Conservation (phyloP, 2,888 invertebrate species). For the Galerucella calmariensis region DNA sequence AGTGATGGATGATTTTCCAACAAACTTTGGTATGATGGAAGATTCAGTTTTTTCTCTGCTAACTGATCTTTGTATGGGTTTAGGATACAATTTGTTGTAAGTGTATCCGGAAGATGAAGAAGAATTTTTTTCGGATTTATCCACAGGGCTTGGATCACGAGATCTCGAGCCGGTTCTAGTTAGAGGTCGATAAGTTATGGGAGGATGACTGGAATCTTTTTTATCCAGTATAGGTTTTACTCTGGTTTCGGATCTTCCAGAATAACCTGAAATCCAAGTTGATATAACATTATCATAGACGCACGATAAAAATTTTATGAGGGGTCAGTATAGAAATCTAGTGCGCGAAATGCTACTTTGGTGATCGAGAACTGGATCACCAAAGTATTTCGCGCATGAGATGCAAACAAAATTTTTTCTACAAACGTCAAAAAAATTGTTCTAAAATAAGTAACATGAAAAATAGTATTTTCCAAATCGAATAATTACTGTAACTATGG, state of each 20-base stretch:
- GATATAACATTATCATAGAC: too few relatives aligned
- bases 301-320: too few relatives aligned
- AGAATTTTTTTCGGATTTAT: constrained; percentile 63
- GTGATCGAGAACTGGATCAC: too few relatives aligned
- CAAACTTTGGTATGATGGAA: constrained; percentile 54
- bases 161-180: constrained; percentile 60
- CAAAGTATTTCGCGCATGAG: too few relatives aligned
- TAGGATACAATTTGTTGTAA: constrained; percentile 67
- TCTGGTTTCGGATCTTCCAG: constrained; percentile 39
- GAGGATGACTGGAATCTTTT: constrained; percentile 64
- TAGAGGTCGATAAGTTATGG: constrained; percentile 66
- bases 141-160: constrained; percentile 70
- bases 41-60: constrained; percentile 60
- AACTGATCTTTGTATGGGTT: constrained; percentile 59
- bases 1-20: constrained; percentile 52
- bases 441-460: too few relatives aligned
- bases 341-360: too few relatives aligned
- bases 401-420: too few relatives aligned
- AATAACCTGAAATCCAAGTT: constrained; percentile 29
- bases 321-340: too few relatives aligned
- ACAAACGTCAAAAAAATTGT: too few relatives aligned
- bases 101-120: constrained; percentile 66
- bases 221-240: constrained; percentile 57
- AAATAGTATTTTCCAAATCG: too few relatives aligned
- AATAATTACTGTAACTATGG: too few relatives aligned